Evolutionary conservation across 2,113 vertebrate species (phyloP).

Genomic region (Anthoscopus minutus): DNA sequence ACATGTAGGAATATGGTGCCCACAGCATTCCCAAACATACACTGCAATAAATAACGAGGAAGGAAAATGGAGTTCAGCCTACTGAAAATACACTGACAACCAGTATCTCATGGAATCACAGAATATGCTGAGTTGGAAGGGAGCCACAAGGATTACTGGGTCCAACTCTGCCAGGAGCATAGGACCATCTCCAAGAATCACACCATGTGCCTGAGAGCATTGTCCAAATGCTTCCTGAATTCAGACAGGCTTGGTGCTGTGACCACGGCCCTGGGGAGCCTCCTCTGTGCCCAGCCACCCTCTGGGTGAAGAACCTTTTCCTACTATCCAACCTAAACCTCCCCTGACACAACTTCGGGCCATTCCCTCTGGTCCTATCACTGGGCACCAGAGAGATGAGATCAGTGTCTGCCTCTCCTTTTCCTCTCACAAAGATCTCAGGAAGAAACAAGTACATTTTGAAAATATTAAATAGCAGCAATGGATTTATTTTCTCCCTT

Average conservation of each 20-base stretch:
- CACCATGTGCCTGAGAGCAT: rapidly evolving
- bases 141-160: neutral
- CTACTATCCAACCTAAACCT: neutral
- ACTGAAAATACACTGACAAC: neutral
- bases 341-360: neutral
- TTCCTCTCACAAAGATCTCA: neutral
- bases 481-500: neutral
- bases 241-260: neutral
- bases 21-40: neutral
- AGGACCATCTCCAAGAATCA: neutral
- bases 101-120: neutral
- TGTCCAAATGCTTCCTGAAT: neutral
- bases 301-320: neutral
- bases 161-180: neutral
- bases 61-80: neutral
- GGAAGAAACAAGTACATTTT: neutral
- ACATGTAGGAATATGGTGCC: neutral
- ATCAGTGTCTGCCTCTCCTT: neutral
- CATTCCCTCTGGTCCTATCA: neutral
- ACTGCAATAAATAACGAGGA: neutral
- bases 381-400: neutral
- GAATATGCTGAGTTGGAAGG: neutral
- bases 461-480: neutral
- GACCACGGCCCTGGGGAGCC: neutral
- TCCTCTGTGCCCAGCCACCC: rapidly evolving